Evolutionary conservation across 2,888 invertebrate species (phyloP).

Genomic region (Malthinus seriepunctatus): DNA sequence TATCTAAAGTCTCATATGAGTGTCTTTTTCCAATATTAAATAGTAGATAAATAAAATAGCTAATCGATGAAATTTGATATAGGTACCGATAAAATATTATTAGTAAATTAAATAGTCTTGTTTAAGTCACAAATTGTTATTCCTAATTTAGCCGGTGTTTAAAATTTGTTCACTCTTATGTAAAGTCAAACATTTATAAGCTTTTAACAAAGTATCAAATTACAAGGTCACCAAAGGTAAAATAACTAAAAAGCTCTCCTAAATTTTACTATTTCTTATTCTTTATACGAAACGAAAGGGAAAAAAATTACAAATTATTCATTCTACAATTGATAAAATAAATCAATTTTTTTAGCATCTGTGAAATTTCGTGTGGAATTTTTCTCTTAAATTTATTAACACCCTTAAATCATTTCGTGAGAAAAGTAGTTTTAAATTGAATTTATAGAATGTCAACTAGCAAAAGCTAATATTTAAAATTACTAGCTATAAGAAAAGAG

Average conservation of each 20-base stretch:
- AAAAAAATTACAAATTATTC: constrained; percentile 29
- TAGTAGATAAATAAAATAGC: no score
- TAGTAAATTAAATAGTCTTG: no score
- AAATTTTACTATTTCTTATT: no score
- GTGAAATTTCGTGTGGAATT: constrained; percentile 43
- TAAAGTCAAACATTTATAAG: constrained; percentile 23
- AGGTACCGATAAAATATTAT: no score
- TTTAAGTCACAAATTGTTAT: no score
- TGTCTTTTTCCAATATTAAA: no score
- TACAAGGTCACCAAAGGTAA: constrained; percentile 16
- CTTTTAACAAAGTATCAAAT: constrained; percentile 28
- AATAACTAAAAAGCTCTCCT: constrained; percentile 15
- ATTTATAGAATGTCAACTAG: constrained; percentile 32
- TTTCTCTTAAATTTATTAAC: constrained; percentile 40
- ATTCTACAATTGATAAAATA: constrained; percentile 15
- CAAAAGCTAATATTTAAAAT: constrained; percentile 1
- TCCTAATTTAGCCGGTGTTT: neutral
- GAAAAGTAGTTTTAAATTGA: constrained; percentile 35
- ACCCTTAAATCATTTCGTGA: constrained; percentile 44
- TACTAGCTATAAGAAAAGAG: constrained; percentile 17
- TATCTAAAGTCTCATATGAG: no score
- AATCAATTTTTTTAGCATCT: constrained; percentile 46
- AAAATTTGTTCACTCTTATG: constrained; percentile 16
- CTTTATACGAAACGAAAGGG: no score
- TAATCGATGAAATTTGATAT: no score